Base-by-base conservation (phyloP, 2,888 invertebrate species). In the Nymphalis urticae region DNA sequence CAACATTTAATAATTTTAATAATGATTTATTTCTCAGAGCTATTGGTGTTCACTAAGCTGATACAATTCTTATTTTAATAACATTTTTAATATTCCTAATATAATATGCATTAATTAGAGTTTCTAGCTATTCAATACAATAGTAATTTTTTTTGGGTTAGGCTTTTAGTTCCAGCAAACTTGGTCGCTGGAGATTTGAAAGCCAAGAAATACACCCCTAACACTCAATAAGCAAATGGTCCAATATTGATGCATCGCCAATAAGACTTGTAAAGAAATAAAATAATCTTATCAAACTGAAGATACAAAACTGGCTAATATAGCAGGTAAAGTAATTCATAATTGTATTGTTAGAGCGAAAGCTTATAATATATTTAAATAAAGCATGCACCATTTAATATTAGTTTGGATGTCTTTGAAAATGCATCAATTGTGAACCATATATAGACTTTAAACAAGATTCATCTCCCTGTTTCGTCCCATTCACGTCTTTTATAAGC, bases 11-110 rank as follows among this genome's bases (percentile, higher is more conserved):
- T 92, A 92, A 90, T 92, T 92, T 92, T 82, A 89, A 92, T 92
- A 92, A 92, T 92, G 92, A 89, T 90, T 91, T 82, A 88, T 89
- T 90, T 87, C 82, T 85, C 89, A 86, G 90, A 92, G 92, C 92
- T 92, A 92, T 92, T 92, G 92, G 92, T 92, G 90, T 92, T 92
- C 83, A 89, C 92, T 92, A 92, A 92, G 92, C 92, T 89, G 92
- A 92, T 92, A 92, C 92, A 92, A 87, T 92, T 87, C 90, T 92
- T 92, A 90, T 83, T 84, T 87, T 87, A 88, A 89, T 90, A 92
- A 92, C 92, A 92, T 91, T 91, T n/a, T 81, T 90, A 82, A 83
- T 84, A 90, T 89, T 89, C 88, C 92, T 92, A 92, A 89, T 90
- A 90, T 75, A 75, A 89, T 92, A 92, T 90, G 92, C 90, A 90